Evolutionary conservation across 2,113 vertebrate species (phyloP).

Genomic region (Phyllostomus discolor): DNA sequence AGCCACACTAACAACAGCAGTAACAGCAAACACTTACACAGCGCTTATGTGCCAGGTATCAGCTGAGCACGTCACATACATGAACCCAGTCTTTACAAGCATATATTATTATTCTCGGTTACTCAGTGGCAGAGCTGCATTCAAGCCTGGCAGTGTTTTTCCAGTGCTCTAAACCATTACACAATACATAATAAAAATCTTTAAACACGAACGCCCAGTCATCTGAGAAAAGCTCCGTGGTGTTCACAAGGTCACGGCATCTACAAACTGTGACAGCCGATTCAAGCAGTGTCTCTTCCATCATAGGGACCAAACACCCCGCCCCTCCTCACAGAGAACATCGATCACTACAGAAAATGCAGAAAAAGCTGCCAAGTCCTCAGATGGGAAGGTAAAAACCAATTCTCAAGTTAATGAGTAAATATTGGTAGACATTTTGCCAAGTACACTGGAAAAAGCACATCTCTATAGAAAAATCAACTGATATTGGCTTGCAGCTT

Average conservation of each 20-base stretch:
- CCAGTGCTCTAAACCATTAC: not conserved
- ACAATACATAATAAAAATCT: not conserved
- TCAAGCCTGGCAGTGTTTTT: not conserved
- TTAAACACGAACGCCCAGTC: not conserved
- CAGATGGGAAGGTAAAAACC: not conserved
- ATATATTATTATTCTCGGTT: not conserved
- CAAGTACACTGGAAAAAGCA: conserved; percentile 22
- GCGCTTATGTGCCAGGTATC: not conserved
- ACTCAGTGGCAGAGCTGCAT: not conserved
- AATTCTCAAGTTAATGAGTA: conserved; percentile 11
- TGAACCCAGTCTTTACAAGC: not conserved
- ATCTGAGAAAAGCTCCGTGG: not conserved
- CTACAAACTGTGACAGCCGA: not conserved
- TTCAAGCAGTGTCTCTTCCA: not conserved
- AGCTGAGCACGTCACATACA: not conserved
- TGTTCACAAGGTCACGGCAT: not conserved
- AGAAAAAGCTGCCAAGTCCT: not conserved
- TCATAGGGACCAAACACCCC: not conserved
- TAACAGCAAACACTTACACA: not conserved
- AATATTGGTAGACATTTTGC: conserved; percentile 25
- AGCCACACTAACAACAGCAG: not conserved
- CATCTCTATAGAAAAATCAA: conserved; percentile 24
- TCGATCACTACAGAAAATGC: not conserved
- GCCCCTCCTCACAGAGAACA: not conserved
- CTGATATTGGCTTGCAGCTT: not conserved